A percentile compares a stretch with the other conserved stretches of the same genome.
Evolutionary conservation across 2,797 vertebrate species (phyloP).

Genomic region (Sebastes hubbsi): DNA sequence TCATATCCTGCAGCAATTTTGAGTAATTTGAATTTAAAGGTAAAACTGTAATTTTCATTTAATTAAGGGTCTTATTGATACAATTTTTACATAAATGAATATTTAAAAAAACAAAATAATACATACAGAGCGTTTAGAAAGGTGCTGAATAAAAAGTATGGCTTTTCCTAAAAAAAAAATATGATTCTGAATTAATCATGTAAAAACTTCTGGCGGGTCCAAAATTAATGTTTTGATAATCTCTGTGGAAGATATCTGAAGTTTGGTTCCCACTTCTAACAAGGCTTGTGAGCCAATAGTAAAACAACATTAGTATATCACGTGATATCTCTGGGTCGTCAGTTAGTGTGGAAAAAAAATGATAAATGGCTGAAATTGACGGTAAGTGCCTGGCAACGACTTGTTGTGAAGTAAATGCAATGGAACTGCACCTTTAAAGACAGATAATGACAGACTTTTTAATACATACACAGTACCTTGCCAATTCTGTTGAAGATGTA

Average conservation of each 20-base stretch:
- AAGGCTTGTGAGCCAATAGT: not conserved
- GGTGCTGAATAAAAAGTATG: no score
- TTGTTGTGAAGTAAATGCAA: not conserved
- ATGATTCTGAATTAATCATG: no score
- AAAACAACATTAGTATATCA: not conserved
- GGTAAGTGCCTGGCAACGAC: not conserved
- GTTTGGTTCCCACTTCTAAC: not conserved
- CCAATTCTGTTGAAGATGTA: not conserved
- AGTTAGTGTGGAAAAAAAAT: not conserved
- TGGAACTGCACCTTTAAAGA: not conserved
- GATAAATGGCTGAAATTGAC: not conserved
- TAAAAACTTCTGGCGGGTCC: no score
- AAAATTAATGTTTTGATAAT: not conserved
- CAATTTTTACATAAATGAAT: accelerated
- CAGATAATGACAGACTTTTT: not conserved
- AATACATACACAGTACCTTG: not conserved
- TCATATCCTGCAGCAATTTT: not conserved
- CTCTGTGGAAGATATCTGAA: not conserved
- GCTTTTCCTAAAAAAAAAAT: no score
- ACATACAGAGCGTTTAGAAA: no score
- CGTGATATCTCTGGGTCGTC: not conserved
- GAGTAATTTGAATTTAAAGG: not conserved
- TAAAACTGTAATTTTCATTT: not conserved
- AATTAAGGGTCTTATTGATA: not conserved
- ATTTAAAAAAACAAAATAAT: no score